These are phyloP conservation scores for Peucedramus taeniatus DNA, from an alignment of 2,113 vertebrate species.

Conservation along the genomic window DNA sequence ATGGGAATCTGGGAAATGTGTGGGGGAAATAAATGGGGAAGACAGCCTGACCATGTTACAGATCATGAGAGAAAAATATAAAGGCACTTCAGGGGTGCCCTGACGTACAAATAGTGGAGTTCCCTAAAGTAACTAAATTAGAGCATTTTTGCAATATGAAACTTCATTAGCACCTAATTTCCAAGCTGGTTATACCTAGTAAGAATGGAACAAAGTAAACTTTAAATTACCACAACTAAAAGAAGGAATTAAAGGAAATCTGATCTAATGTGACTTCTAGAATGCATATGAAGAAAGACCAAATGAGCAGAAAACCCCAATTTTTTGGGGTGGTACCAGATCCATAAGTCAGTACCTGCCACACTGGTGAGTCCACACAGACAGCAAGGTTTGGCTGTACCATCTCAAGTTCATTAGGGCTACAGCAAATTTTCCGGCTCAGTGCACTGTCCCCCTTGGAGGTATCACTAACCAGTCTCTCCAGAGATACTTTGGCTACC, in stretches of 20 bases:
- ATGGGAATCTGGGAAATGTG: neutral
- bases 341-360: neutral
- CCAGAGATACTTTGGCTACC: neutral
- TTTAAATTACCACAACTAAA: neutral
- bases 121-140: neutral
- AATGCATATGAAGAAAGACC: neutral
- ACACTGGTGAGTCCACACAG: neutral
- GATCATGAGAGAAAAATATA: neutral
- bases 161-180: neutral
- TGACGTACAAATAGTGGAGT: neutral
- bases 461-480: neutral
- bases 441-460: neutral
- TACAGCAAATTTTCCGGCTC: neutral
- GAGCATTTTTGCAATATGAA: neutral
- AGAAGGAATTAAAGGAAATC: neutral
- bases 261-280: neutral
- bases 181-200: neutral
- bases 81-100: neutral
- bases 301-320: neutral
- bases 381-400: neutral
- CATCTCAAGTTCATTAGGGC: neutral
- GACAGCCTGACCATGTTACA: neutral
- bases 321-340: neutral
- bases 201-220: neutral
- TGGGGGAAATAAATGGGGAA: neutral